Base-by-base conservation (phyloP, 2,113 vertebrate genomes). In the Oncorhynchus clarkii region DNA sequence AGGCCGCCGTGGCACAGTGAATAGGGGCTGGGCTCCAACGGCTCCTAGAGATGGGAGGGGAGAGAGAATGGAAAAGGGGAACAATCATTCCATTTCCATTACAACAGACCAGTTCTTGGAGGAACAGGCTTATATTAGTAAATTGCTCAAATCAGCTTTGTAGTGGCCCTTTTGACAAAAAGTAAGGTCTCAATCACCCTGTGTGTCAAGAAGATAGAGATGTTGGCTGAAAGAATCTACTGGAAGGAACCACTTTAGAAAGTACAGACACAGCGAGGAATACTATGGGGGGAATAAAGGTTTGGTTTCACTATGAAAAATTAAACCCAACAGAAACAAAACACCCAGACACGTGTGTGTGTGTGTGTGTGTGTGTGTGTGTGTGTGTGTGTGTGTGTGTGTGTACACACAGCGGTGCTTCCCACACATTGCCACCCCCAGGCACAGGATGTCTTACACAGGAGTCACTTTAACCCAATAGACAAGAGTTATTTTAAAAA, bases 21-120 rank as follows among this genome's bases (percentile, higher is more conserved):
- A 97, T 74, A 99, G 96, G 97, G 97, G 95, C 97, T 98, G 97
- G 84, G 97, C 96, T 97, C 96, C 97, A 94, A 96, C 96, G 89
- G 95, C 96, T 98, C 95, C 97, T 98, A 69, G 67, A 59, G 71
- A 27, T 54, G 12, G 27, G 34, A 34, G 6, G 34, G 34, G 6
- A 7, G 34, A 34, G 51, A 24, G 13, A 45, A 62, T 8, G 62
- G 12, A 27, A 51, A 57, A 39, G 3, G 60, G 54, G 59, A 51
- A 51, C 49, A 51, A 14, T 51, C 49, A 51, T 11, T 14, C 49
- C 14, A 14, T 14, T 16, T 51, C 49, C 49, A 51, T 16, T 51
- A 51, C 49, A 51, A 11, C 49, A 13, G 49, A 51, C 11, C 49
- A 51, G 14, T 51, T 34, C 6, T 8, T 51, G 14, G 11, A 51